Conservation (phyloP, 2,113 vertebrate genomes). For the Emydura subglobosa region DNA sequence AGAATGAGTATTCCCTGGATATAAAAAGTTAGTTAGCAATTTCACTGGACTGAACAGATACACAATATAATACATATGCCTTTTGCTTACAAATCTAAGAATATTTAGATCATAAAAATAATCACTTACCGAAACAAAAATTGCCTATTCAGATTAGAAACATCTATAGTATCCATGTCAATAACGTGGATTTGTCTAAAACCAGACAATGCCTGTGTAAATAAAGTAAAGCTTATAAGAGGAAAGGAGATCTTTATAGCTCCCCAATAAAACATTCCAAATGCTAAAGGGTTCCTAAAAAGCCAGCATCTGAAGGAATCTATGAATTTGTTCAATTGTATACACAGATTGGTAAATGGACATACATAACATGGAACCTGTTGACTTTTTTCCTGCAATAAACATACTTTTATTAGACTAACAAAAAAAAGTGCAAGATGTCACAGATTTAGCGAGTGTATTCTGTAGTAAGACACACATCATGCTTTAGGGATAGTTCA, state of each 20-base stretch:
- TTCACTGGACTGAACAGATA: neutral
- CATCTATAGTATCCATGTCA: slow-evolving; percentile 97
- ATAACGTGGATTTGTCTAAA: slow-evolving; percentile 97
- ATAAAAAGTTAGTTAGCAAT: neutral
- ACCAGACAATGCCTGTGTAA: slow-evolving; percentile 90
- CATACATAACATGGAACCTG: neutral
- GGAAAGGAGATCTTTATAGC: neutral
- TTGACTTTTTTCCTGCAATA: neutral
- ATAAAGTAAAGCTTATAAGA: slow-evolving; percentile 37
- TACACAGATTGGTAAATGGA: neutral
- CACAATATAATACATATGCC: neutral
- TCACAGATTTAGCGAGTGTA: neutral
- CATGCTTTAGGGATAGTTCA: neutral
- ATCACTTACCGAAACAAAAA: slow-evolving; percentile 94
- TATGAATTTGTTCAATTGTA: neutral
- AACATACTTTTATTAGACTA: neutral
- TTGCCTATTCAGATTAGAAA: slow-evolving; percentile 97
- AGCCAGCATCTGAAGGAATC: neutral
- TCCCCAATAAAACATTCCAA: neutral
- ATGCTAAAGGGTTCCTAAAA: neutral
- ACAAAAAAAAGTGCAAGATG: neutral
- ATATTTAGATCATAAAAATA: neutral
- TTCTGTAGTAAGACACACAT: no score
- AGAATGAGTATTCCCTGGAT: neutral
- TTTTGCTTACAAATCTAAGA: neutral